Evolutionary conservation across 2,797 vertebrate species (phyloP).

Genomic region (Poecilia velifera): DNA sequence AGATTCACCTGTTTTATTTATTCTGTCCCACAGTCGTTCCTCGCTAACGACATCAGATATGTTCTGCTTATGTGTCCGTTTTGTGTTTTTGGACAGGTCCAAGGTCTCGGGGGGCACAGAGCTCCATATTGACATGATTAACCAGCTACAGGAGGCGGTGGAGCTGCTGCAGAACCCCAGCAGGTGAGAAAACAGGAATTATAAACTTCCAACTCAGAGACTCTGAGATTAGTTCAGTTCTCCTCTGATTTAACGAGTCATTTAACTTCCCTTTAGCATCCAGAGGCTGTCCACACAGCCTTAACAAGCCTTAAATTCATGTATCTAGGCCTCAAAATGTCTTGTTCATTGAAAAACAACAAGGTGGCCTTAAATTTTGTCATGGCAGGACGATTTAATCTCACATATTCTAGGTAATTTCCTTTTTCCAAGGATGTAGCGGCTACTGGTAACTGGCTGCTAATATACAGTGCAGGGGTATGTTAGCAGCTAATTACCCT

Average conservation of each 20-base stretch:
- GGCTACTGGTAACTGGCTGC: too few relatives aligned
- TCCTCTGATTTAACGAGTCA: neutral
- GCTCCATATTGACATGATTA: constrained; percentile 85
- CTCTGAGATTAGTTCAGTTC: neutral
- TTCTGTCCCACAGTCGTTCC: neutral
- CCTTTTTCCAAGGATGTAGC: too few relatives aligned
- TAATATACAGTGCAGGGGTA: too few relatives aligned
- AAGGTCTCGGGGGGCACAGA: constrained; percentile 78
- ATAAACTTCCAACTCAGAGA: neutral
- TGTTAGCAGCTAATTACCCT: too few relatives aligned
- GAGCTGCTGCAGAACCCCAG: constrained; percentile 88
- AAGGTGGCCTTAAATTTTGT: too few relatives aligned
- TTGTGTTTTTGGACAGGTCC: constrained; percentile 72
- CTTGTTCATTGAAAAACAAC: too few relatives aligned
- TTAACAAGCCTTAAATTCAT: too few relatives aligned
- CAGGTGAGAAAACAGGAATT: constrained; percentile 75
- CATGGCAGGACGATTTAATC: too few relatives aligned
- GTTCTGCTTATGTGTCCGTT: neutral
- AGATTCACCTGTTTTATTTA: neutral
- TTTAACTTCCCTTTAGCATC: neutral
- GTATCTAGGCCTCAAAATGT: too few relatives aligned
- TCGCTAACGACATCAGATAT: neutral
- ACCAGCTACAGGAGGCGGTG: constrained; percentile 89
- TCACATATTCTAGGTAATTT: too few relatives aligned
- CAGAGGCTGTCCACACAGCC: neutral